Conservation (phyloP, 1,140 invertebrate genomes). For the Muscidifurax raptorellus region DNA sequence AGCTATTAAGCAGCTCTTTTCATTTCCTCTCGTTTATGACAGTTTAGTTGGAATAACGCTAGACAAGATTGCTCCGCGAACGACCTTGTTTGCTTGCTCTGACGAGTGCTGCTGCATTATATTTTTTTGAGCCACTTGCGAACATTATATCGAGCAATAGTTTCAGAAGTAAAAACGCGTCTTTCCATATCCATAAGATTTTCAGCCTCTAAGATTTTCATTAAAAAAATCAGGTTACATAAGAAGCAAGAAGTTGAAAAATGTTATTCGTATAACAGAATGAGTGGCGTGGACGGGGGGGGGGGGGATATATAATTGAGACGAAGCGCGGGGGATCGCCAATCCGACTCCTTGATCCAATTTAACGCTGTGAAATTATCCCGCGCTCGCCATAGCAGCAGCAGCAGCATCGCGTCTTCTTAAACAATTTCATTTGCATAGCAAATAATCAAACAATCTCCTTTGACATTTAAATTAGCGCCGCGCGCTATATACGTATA, state of each 20-base stretch:
- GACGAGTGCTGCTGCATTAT: background rate
- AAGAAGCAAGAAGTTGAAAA: background rate
- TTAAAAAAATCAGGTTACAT: too few relatives aligned
- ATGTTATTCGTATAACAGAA: background rate
- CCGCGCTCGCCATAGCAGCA: constrained; percentile 54
- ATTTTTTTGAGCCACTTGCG: background rate
- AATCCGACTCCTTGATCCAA: constrained; percentile 69
- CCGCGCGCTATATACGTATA: constrained; percentile 55
- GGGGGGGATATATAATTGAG: constrained; percentile 66
- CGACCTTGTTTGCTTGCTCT: constrained; percentile 41
- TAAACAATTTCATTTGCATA: constrained; percentile 75
- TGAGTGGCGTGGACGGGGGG: background rate
- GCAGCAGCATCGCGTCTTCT: constrained; percentile 57
- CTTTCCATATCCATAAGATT: too few relatives aligned
- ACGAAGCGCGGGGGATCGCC: constrained; percentile 58
- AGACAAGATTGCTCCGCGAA: constrained; percentile 73
- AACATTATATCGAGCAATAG: too few relatives aligned
- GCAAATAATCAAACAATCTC: constrained; percentile 74
- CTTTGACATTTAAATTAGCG: constrained; percentile 75
- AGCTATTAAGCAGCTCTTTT: constrained; percentile 77
- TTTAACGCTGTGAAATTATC: constrained; percentile 68
- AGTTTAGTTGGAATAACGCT: constrained; percentile 76
- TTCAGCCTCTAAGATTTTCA: too few relatives aligned
- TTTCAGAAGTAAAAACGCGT: too few relatives aligned
- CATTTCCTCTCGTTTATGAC: constrained; percentile 77